phyloP scores from a whole-genome alignment of 1,140 invertebrate genomes.

The Pemphigus obesinymphae region DNA sequence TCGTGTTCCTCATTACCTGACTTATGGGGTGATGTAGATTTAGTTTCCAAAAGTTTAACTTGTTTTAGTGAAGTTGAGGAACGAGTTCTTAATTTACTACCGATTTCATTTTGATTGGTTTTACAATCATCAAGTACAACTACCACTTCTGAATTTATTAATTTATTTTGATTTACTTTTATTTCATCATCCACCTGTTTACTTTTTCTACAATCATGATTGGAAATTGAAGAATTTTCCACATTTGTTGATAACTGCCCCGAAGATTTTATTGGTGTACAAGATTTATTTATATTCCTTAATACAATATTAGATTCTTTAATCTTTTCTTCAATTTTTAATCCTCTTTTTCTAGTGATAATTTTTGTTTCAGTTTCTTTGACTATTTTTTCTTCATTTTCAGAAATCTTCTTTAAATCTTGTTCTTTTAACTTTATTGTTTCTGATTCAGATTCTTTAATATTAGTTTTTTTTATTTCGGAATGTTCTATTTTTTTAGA shows the following conservation, averaged over 20 bases:
- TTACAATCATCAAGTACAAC: neutral
- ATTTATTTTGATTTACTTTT: too few species aligned
- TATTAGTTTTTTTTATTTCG: neutral
- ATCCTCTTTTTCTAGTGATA: neutral
- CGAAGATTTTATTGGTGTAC: neutral
- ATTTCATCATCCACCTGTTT: neutral
- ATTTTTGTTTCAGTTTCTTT: neutral
- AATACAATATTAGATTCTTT: neutral
- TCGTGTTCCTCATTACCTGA: neutral
- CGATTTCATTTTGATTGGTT: neutral
- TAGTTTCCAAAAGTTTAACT: neutral
- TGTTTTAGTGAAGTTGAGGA: neutral
- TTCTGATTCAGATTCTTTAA: neutral
- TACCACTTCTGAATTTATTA: too few species aligned
- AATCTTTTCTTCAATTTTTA: neutral
- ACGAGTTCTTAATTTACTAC: neutral
- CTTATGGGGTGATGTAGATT: too few species aligned
- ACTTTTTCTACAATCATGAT: neutral
- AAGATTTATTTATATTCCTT: neutral
- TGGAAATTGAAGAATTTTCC: neutral
- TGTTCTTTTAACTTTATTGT: neutral
- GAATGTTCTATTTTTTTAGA: neutral
- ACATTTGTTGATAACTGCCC: too few species aligned
- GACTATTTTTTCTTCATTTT: neutral
- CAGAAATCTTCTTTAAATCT: neutral